These are phyloP conservation scores for Lathamus discolor DNA, from an alignment of 2,113 vertebrate species.

Conservation along the genomic window DNA sequence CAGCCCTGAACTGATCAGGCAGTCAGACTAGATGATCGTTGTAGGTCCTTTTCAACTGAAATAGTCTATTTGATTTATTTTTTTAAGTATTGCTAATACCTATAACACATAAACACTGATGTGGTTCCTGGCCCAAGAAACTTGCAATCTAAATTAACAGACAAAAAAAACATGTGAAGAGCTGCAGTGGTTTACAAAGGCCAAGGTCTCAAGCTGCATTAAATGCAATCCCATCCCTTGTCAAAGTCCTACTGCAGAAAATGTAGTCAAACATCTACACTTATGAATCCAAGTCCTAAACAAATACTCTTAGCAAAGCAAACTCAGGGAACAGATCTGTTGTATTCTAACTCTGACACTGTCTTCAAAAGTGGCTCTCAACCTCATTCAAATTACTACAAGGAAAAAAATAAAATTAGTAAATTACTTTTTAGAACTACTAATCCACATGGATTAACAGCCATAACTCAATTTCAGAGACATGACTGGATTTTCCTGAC, in stretches of 20 bases:
- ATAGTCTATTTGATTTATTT: not conserved
- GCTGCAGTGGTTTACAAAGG: not conserved
- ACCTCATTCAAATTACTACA: not conserved
- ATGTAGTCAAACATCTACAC: not conserved
- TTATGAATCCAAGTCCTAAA: not conserved
- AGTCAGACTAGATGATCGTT: not conserved
- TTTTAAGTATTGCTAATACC: not conserved
- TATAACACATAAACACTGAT: not conserved
- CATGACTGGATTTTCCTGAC: not conserved
- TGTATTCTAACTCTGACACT: not conserved
- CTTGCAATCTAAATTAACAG: not conserved
- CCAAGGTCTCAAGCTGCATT: not conserved
- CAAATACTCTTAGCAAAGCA: not conserved
- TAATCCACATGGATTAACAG: conserved; percentile 24
- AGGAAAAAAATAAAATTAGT: not conserved
- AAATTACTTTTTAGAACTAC: not conserved
- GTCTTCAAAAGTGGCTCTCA: not conserved
- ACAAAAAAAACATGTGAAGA: not conserved
- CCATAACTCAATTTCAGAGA: not conserved
- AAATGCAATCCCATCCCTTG: not conserved
- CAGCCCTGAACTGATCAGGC: not conserved
- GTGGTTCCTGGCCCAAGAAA: not conserved
- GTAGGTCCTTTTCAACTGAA: not conserved
- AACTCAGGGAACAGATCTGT: not conserved
- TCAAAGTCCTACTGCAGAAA: not conserved